Percentiles rank a stretch among this genome's conserved stretches.
These are phyloP conservation scores for Gambusia holbrooki DNA, from an alignment of 2,113 vertebrate genomes.

Conservation along the genomic window DNA sequence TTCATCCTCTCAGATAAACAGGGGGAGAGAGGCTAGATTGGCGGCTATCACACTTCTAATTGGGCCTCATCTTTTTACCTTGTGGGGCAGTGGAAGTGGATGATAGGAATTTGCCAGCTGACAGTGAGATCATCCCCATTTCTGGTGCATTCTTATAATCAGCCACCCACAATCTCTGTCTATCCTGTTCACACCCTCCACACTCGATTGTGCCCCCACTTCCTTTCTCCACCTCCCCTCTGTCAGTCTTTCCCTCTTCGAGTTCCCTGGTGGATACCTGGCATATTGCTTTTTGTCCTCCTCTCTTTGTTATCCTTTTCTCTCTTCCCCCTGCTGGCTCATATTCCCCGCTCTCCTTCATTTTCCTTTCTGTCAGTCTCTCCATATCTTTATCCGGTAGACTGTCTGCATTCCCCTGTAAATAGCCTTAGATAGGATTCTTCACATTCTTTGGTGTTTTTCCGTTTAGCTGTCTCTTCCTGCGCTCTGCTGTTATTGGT, in stretches of 20 bases:
- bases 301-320: conserved; percentile 35
- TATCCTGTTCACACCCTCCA: conserved; percentile 29
- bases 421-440: conserved; percentile 54
- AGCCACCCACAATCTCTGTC: conserved; percentile 38
- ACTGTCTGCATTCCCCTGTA: conserved; percentile 24
- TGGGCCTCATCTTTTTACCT: conserved; percentile 59
- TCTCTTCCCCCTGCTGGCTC: conserved; percentile 6
- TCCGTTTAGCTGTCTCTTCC: conserved; percentile 8
- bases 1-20: conserved; percentile 57
- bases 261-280: conserved; percentile 40
- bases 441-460: conserved; percentile 65
- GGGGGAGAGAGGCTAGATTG: conserved; percentile 44
- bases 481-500: conserved; percentile 17
- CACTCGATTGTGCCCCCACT: conserved; percentile 31
- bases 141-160: conserved; percentile 49
- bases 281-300: conserved; percentile 34
- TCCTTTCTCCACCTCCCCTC: conserved; percentile 40
- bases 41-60: conserved; percentile 66
- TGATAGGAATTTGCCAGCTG: conserved; percentile 63
- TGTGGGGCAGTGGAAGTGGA: conserved; percentile 55
- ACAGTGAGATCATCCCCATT: conserved; percentile 42
- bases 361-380: not conserved
- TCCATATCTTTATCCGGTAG: conserved; percentile 16
- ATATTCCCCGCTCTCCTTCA: not conserved
- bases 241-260: conserved; percentile 10